phyloP scores from a whole-genome alignment of 1,140 invertebrate species.

The Conopomorpha cramerella region DNA sequence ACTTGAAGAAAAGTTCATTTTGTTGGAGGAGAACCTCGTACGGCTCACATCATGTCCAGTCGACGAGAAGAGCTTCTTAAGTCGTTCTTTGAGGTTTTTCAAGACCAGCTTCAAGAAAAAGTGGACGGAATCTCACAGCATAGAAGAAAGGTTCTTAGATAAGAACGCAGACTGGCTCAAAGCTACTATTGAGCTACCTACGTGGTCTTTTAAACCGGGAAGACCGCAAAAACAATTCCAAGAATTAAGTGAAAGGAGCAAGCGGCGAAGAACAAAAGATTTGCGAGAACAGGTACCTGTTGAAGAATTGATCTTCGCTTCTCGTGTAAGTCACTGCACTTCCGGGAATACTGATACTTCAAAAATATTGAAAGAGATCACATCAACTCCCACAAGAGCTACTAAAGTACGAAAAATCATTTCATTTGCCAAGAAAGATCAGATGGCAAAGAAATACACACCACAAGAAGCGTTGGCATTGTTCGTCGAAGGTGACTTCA shows the following conservation, averaged over 20 bases:
- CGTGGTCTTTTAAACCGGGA: no score
- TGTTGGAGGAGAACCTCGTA: no score
- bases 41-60: no score
- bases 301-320: slow-evolving; percentile 12
- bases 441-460: slow-evolving; percentile 3
- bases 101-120: no score
- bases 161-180: no score
- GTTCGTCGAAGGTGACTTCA: slow-evolving; percentile 10
- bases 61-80: no score
- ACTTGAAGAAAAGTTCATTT: no score
- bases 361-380: slow-evolving; percentile 6
- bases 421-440: slow-evolving; percentile 6
- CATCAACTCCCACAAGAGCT: slow-evolving; percentile 7
- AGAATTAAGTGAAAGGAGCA: slow-evolving; percentile 11
- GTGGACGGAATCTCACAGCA: no score
- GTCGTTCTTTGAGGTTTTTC: no score
- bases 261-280: slow-evolving; percentile 17
- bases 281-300: slow-evolving; percentile 8
- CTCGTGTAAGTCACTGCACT: slow-evolving; percentile 9
- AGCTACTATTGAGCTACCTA: no score
- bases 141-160: no score
- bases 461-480: slow-evolving; percentile 11
- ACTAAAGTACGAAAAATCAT: slow-evolving; percentile 11
- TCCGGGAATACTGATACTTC: slow-evolving; percentile 7
- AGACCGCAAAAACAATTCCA: no score